Evolutionary conservation across 2,888 invertebrate genomes (phyloP), one percentile per base, ranked within the genome.

Genomic region (Macrosiphum euphorbiae): DNA sequence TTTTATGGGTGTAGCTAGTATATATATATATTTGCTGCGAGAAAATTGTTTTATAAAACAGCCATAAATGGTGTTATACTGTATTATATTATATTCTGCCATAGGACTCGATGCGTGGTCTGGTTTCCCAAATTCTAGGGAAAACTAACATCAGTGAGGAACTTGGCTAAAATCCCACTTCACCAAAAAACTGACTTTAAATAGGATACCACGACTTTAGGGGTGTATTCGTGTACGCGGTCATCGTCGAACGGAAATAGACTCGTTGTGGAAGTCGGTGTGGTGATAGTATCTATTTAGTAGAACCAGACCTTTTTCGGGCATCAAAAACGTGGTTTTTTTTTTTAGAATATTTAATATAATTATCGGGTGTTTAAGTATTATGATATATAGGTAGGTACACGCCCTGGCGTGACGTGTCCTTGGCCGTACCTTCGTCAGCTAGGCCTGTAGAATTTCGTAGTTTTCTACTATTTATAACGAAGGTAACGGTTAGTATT

Each of bases 11-110:
- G 78, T 78, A 20, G 35, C 8, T 78, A 35, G 20, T 67, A n/a
- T 61, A 61, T 28, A 44, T n/a, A 44, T 44, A 44, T 44, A 61
- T 13, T n/a, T 11, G n/a, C 4, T 16, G 61, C n/a, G 67, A 67
- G n/a, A 67, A 67, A 67, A n/a, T 67, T 61, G 61, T 61, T 67
- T 16, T 67, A 67, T 67, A 67, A n/a, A n/a, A 67, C n/a, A n/a
- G 16, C n/a, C n/a, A 67, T 67, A n/a, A 67, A n/a, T 16, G 11
- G 13, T 20, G 7, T 35, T 78, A 78, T 35, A 78, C 35, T 3
- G 44, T 35, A 35, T 78, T 24, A 78, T 35, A 35, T 8, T 78
- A 78, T 35, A 35, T 8, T 78, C 3, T 24, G 35, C 0, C 8
- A 78, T 20, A 20, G 2, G 35, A 78, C 35, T 20, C 20, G 20